phyloP scores from a whole-genome alignment of 2,113 vertebrate genomes.

The Solea senegalensis region DNA sequence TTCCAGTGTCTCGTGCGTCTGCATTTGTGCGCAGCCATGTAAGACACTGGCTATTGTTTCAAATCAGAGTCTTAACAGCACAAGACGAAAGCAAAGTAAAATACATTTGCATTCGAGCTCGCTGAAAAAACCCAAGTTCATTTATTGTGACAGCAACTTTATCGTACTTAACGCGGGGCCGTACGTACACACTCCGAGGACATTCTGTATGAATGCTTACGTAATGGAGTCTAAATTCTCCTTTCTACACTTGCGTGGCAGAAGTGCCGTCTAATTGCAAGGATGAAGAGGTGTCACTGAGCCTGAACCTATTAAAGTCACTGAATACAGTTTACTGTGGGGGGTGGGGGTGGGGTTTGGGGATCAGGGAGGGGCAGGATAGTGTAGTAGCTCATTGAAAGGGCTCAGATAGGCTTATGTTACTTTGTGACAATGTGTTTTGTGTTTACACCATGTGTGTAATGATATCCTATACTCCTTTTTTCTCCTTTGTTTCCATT shows the following conservation, averaged over 20 bases:
- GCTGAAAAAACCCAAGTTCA: conserved; percentile 38
- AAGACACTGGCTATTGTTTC: conserved; percentile 26
- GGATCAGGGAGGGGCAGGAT: conserved; percentile 43
- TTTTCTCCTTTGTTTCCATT: conserved; percentile 9
- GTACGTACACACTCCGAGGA: conserved; percentile 27
- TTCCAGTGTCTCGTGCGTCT: not conserved
- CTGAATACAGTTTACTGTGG: too few species aligned
- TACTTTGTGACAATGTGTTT: conserved; percentile 19
- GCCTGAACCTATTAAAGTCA: conserved; percentile 19
- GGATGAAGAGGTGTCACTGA: conserved; percentile 32
- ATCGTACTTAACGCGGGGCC: conserved; percentile 11
- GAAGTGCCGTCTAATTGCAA: conserved; percentile 32
- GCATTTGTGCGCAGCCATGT: conserved; percentile 25
- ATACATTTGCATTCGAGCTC: conserved; percentile 2
- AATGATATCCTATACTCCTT: conserved; percentile 22
- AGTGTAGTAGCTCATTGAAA: conserved; percentile 8
- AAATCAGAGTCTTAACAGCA: not conserved
- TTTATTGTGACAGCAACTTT: conserved; percentile 33
- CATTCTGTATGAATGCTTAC: conserved; percentile 1
- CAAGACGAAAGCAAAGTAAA: conserved; percentile 12
- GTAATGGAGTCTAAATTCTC: conserved; percentile 16
- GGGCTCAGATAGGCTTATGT: conserved; percentile 21
- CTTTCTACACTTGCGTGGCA: conserved; percentile 32
- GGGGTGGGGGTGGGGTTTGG: not conserved
- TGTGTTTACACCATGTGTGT: conserved; percentile 15